phyloP scores from a whole-genome alignment of 2,797 vertebrate species.

The Heteromormyrus szaboi region DNA sequence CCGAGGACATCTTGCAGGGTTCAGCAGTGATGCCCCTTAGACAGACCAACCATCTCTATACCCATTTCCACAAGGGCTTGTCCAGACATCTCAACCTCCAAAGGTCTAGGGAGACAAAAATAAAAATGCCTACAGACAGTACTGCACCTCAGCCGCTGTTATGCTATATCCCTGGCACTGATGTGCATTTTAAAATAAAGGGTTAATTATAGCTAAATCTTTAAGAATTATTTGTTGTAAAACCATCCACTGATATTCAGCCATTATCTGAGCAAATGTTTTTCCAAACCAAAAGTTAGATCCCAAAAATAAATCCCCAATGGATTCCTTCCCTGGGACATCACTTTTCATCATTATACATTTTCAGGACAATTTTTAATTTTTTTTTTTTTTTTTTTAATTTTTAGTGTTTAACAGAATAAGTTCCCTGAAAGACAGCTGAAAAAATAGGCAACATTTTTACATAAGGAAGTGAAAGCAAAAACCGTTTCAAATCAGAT shows the following conservation, averaged over 20 bases:
- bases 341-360: background rate
- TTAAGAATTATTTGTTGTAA: background rate
- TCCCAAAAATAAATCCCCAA: background rate
- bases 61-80: background rate
- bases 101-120: background rate
- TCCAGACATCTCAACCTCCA: background rate
- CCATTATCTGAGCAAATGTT: background rate
- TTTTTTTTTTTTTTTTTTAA: background rate
- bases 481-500: conserved; percentile 35
- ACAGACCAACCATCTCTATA: background rate
- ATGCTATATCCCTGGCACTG: background rate
- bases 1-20: background rate
- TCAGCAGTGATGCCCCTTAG: background rate
- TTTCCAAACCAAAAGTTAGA: background rate
- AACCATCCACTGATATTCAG: background rate
- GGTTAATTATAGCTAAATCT: background rate
- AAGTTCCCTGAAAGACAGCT: background rate
- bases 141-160: background rate
- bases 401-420: conserved; percentile 21
- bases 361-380: background rate
- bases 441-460: background rate
- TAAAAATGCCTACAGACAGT: background rate
- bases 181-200: background rate
- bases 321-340: background rate
- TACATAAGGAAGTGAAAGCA: conserved; percentile 1